Percentiles rank a stretch among this genome's conserved stretches.
Conservation (phyloP, 2,888 invertebrate species). For the Tetrapedia diversipes region DNA sequence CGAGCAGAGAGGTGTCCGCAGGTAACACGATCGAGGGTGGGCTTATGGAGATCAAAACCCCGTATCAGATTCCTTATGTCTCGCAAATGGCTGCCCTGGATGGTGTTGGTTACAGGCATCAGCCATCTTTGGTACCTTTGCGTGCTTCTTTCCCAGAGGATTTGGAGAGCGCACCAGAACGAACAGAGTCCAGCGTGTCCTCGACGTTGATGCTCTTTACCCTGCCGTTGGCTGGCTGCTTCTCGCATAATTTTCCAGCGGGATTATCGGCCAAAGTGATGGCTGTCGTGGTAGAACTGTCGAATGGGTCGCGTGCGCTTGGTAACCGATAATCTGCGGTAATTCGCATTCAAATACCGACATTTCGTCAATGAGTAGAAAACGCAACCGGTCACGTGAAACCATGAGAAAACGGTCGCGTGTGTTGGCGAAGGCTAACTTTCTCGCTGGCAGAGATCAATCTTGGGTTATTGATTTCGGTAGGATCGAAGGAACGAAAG, state of each 20-base stretch:
- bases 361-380: conserved; percentile 53
- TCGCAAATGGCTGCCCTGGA: conserved; percentile 80
- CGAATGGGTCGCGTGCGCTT: conserved; percentile 10
- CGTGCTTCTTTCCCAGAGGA: conserved; percentile 73
- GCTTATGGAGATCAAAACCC: conserved; percentile 81
- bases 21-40: conserved; percentile 82
- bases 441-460: no score
- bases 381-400: conserved; percentile 30
- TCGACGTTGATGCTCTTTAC: neutral
- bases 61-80: conserved; percentile 80
- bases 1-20: conserved; percentile 69
- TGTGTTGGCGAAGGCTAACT: no score
- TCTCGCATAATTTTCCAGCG: no score
- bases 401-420: conserved; percentile 50
- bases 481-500: no score
- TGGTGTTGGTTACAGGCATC: conserved; percentile 81
- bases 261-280: no score
- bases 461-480: no score
- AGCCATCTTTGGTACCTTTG: conserved; percentile 80
- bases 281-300: neutral
- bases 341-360: conserved; percentile 45
- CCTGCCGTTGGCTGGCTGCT: neutral
- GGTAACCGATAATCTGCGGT: conserved; percentile 42
- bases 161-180: conserved; percentile 19
- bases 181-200: neutral